A percentile compares a stretch with the other conserved stretches of the same genome.
phyloP scores from a whole-genome alignment of 2,797 vertebrate species.

The Hypotaenidia philippensis region DNA sequence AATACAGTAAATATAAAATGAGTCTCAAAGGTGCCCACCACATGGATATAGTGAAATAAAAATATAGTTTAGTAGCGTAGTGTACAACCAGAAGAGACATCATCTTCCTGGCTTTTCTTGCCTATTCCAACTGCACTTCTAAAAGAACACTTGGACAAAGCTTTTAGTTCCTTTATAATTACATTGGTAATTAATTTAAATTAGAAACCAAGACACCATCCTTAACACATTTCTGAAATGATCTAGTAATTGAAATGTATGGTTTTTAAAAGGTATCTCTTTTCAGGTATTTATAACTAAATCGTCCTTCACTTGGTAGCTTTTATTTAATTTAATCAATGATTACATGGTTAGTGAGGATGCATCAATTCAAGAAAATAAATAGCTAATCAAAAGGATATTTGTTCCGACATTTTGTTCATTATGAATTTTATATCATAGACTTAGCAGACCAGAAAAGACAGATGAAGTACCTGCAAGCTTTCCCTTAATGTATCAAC shows the following conservation, averaged over 20 bases:
- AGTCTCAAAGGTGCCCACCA: not conserved
- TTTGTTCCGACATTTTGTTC: not conserved
- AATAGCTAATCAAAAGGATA: not conserved
- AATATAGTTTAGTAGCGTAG: not conserved
- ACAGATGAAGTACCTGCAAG: not conserved
- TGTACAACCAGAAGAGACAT: not conserved
- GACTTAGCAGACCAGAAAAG: not conserved
- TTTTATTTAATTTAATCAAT: not conserved
- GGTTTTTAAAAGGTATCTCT: not conserved
- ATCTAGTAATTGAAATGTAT: not conserved
- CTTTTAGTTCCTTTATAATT: not conserved
- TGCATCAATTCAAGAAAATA: not conserved
- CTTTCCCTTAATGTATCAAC: not conserved
- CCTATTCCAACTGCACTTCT: not conserved
- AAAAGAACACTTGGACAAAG: not conserved
- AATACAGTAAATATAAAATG: not conserved
- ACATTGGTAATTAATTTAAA: not conserved
- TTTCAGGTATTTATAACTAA: not conserved
- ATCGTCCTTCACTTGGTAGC: not conserved
- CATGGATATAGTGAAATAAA: not conserved
- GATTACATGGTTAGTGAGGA: not conserved
- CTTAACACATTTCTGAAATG: not conserved
- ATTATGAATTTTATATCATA: slow-evolving; percentile 1
- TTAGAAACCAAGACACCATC: not conserved
- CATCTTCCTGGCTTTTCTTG: not conserved